Conservation (phyloP, 2,113 vertebrate species). For the Geococcyx californianus region DNA sequence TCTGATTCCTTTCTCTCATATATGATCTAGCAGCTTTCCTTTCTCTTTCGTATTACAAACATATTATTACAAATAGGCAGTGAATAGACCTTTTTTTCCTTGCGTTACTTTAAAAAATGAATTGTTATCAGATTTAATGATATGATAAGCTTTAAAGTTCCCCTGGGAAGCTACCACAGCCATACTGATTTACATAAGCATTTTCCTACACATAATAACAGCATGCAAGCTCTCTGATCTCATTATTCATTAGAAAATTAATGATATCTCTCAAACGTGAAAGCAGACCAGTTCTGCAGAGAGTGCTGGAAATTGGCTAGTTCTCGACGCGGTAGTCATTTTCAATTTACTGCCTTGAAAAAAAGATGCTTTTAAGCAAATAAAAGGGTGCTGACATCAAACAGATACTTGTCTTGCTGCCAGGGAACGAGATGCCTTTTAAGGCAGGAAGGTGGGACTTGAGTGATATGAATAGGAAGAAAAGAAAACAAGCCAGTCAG, state of each 20-base stretch:
- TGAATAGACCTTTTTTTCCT: constrained; percentile 17
- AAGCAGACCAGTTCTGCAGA: constrained; percentile 60
- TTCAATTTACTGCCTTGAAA: constrained; percentile 71
- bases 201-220: constrained; percentile 71
- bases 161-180: constrained; percentile 65
- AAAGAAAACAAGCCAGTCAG: constrained; percentile 73
- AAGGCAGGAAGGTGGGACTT: constrained; percentile 76
- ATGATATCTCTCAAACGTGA: constrained; percentile 70
- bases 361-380: constrained; percentile 76
- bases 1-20: constrained; percentile 36
- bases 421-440: constrained; percentile 74
- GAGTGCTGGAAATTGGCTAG: constrained; percentile 68
- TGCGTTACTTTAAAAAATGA: constrained; percentile 56
- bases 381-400: constrained; percentile 77
- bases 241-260: constrained; percentile 75
- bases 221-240: constrained; percentile 70
- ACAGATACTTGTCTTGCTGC: constrained; percentile 76
- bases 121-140: constrained; percentile 70
- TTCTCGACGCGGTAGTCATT: constrained; percentile 69
- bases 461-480: constrained; percentile 74
- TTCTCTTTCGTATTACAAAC: constrained; percentile 56
- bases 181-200: constrained; percentile 71
- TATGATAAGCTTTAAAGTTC: constrained; percentile 72
- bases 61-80: constrained; percentile 38
- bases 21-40: constrained; percentile 18